Conservation (phyloP, 2,888 invertebrate species). For the Ichneumoninae sp. region DNA sequence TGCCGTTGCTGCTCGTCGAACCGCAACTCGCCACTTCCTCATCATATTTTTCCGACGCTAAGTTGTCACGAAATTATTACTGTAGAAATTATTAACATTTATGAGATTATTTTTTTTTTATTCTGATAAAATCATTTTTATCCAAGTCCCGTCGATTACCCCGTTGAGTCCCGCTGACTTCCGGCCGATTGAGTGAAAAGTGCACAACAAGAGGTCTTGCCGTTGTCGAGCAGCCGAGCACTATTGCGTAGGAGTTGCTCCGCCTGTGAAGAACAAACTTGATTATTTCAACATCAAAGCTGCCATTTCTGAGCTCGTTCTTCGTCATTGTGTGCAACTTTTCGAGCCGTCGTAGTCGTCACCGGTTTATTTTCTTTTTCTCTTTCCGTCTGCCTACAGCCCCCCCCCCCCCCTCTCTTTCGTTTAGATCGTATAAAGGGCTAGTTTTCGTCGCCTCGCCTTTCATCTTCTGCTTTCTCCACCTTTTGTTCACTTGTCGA, state of each 20-base stretch:
- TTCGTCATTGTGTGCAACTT: slow-evolving; percentile 65
- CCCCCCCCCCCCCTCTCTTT: slow-evolving; percentile 34
- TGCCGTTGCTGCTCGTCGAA: too few species aligned
- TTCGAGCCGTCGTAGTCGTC: slow-evolving; percentile 34
- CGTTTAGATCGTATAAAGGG: slow-evolving; percentile 45
- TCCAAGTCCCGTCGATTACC: too few species aligned
- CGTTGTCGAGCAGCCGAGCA: slow-evolving; percentile 16
- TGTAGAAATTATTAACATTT: too few species aligned
- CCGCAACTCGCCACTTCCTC: too few species aligned
- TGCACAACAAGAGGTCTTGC: slow-evolving; percentile 30
- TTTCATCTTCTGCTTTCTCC: slow-evolving; percentile 18
- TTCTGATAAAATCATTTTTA: too few species aligned
- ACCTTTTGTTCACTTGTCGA: not conserved
- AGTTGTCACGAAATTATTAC: too few species aligned
- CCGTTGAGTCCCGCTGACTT: not conserved
- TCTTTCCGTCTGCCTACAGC: slow-evolving; percentile 40
- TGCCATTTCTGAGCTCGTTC: slow-evolving; percentile 70
- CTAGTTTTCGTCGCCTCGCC: slow-evolving; percentile 36
- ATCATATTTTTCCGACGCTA: too few species aligned
- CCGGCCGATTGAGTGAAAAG: not conserved
- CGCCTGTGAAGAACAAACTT: slow-evolving; percentile 72
- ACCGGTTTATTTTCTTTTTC: slow-evolving; percentile 25
- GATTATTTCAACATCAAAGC: slow-evolving; percentile 79
- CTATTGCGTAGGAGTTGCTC: slow-evolving; percentile 13
- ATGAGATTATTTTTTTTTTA: too few species aligned